phyloP scores from a whole-genome alignment of 2,113 vertebrate species.

The Myotis lucifugus region DNA sequence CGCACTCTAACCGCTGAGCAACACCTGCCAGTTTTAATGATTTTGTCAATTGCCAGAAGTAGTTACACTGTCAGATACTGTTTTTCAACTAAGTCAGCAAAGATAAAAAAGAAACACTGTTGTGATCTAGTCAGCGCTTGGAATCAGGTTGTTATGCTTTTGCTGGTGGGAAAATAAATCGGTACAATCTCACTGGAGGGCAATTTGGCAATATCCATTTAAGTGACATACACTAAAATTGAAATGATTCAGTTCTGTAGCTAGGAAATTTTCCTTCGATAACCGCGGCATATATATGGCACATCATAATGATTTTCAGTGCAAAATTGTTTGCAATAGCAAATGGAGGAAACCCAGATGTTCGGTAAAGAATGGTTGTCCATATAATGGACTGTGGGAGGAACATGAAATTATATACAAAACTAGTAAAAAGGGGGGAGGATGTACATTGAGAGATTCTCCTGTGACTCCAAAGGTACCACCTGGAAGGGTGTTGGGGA shows the following conservation, averaged over 20 bases:
- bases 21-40: background rate
- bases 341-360: slow-evolving; percentile 4
- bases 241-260: background rate
- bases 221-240: background rate
- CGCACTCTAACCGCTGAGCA: too few relatives aligned
- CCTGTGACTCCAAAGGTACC: background rate
- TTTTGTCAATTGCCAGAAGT: background rate
- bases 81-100: background rate
- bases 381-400: background rate
- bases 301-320: background rate
- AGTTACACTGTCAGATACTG: background rate
- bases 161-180: background rate
- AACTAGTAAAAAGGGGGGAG: background rate
- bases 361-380: background rate
- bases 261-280: background rate
- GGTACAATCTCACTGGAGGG: background rate
- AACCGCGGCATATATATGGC: background rate
- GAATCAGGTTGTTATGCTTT: background rate
- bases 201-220: background rate
- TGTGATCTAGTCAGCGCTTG: background rate
- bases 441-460: background rate
- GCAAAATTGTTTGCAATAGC: background rate
- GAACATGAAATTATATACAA: background rate
- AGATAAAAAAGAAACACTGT: background rate
- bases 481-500: background rate